Conservation (phyloP, 2,888 invertebrate species). For the Drosophila hamatofila region DNA sequence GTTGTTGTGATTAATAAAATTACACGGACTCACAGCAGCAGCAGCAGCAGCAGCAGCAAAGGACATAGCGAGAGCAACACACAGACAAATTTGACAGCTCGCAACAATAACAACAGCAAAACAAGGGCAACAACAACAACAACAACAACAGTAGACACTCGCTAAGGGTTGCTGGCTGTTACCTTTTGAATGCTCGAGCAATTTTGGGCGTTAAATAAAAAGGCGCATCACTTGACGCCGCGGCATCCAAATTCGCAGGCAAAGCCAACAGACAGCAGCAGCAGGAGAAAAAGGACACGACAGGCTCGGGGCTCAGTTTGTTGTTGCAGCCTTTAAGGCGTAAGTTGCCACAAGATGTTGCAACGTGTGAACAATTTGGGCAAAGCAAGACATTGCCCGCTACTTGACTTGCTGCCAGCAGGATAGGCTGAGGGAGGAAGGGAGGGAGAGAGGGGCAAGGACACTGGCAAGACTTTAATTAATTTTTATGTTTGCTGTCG, state of each 20-base stretch:
- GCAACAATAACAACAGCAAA: slow-evolving; percentile 65
- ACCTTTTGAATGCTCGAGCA: slow-evolving; percentile 55
- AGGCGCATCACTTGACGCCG: slow-evolving; percentile 79
- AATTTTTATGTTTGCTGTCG: slow-evolving; percentile 68
- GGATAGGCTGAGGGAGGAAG: background rate
- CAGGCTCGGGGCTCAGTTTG: slow-evolving; percentile 5
- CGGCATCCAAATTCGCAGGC: slow-evolving; percentile 12
- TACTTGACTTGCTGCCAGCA: slow-evolving; percentile 60
- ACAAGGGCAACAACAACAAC: slow-evolving; percentile 41
- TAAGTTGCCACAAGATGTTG: slow-evolving; percentile 67
- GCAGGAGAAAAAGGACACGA: background rate
- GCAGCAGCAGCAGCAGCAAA: slow-evolving; percentile 23
- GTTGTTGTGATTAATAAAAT: slow-evolving; percentile 81
- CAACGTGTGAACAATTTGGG: slow-evolving; percentile 76
- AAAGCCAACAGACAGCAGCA: slow-evolving; percentile 5
- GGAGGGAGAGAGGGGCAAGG: background rate
- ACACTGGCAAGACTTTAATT: slow-evolving; percentile 70
- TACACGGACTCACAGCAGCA: slow-evolving; percentile 65
- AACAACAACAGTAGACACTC: slow-evolving; percentile 31
- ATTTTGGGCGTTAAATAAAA: slow-evolving; percentile 65
- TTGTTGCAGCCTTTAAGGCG: slow-evolving; percentile 70
- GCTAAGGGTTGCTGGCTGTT: slow-evolving; percentile 60
- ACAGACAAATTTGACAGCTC: slow-evolving; percentile 72
- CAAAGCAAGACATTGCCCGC: slow-evolving; percentile 63
- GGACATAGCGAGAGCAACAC: slow-evolving; percentile 24